Base-by-base conservation (phyloP, 2,888 invertebrate genomes). In the Pollenia angustigena region DNA sequence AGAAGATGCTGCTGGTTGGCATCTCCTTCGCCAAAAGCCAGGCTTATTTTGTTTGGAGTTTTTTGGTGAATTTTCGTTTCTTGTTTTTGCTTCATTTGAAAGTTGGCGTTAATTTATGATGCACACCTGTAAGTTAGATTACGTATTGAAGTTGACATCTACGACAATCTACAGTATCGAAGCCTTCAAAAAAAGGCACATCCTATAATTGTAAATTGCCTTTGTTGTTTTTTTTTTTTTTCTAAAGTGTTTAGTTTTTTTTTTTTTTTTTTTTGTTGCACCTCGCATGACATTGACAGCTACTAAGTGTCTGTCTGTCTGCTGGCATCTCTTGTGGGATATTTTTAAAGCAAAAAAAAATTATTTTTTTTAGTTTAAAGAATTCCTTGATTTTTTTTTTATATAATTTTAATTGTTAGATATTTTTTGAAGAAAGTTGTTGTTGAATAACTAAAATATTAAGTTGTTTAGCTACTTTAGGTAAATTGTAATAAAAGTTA, bases 91-190 rank as follows among this genome's bases (percentile, higher is more conserved):
- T 32, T 40, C 18, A 32, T 76, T 83, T 78, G 69, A 81, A 85
- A 83, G 76, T 84, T 86, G 87, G 88, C 88, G 90, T 90, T 89
- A 90, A 91, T 91, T 91, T 91, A 91, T 91, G 89, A 89, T 89
- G 91, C 90, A 91, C 91, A 91, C 91, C 91, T 91, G 91, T 89
- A 87, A 69, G 48, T 90, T 90, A 87, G 89, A 91, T 90, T 90
- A 88, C 81, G 71, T 79, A 76, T 84, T 82, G 62, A 64, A 82
- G 76, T 69, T 76, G 82, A 62, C 68, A 79, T 40, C 78, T 58
- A 60, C 50, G 40, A 48, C 52, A 54, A 66, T 58, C 52, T 62
- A 46, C 71, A 68, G 40, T 71, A 52, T 46, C 9, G 82, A 62
- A 18, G 50, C 60, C 12, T 69, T 60, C 32, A 44, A 32, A 52